Percentiles rank a stretch among this genome's conserved stretches.
Evolutionary conservation across 1,140 invertebrate genomes (phyloP).

Genomic region (Pseudomyrmex concolor): DNA sequence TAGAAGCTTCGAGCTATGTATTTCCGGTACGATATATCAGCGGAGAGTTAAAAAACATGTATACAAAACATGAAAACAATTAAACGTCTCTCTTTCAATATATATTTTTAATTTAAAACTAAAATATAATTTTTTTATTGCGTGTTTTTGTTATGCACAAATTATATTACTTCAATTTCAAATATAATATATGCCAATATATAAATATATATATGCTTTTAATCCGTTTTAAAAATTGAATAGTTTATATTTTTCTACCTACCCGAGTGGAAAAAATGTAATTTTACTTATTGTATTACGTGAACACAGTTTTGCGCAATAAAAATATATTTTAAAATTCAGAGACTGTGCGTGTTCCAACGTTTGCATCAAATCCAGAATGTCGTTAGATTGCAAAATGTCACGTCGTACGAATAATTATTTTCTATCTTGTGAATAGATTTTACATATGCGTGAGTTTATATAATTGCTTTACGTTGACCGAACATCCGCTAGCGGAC

Average conservation of each 20-base stretch:
- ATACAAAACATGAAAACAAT: constrained; percentile 60
- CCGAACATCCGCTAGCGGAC: constrained; percentile 68
- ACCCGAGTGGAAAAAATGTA: background rate
- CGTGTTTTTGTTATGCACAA: too few species aligned
- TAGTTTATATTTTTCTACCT: background rate
- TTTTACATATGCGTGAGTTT: constrained; percentile 30
- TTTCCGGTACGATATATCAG: constrained; percentile 75
- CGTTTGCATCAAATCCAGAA: background rate
- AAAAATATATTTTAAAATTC: constrained; percentile 14
- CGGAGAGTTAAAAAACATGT: constrained; percentile 11
- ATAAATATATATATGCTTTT: background rate
- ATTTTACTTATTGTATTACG: constrained; percentile 6
- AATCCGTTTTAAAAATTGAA: background rate
- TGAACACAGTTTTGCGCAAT: background rate
- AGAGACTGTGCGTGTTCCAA: background rate
- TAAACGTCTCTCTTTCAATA: constrained; percentile 42
- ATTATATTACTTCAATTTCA: background rate
- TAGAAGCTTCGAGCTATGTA: constrained; percentile 79
- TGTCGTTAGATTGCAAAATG: background rate
- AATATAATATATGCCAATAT: constrained; percentile 1
- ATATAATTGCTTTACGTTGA: constrained; percentile 7
- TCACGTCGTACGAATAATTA: constrained; percentile 17
- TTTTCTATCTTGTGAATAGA: background rate
- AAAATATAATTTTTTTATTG: too few species aligned
- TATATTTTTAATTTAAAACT: too few species aligned